A percentile compares a stretch with the other conserved stretches of the same genome.
phyloP scores from a whole-genome alignment of 1,140 invertebrate genomes.

The Trachymyrmex septentrionalis region DNA sequence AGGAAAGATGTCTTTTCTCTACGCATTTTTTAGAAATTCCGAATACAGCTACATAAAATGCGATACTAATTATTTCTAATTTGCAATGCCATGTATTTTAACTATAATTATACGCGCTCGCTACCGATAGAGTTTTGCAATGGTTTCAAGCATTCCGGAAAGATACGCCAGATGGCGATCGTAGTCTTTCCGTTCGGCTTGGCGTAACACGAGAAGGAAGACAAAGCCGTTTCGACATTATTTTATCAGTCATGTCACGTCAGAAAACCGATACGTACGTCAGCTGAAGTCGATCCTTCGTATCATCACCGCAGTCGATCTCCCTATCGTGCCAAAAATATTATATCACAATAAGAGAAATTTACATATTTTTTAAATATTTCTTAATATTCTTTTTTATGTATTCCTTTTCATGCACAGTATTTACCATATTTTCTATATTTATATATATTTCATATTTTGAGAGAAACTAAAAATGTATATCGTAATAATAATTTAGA shows the following conservation, averaged over 20 bases:
- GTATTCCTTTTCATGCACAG: too few relatives aligned
- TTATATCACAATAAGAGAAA: not conserved
- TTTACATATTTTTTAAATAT: not conserved
- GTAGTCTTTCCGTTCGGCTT: conserved; percentile 47
- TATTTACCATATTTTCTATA: conserved; percentile 17
- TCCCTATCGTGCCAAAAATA: not conserved
- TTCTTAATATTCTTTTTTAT: not conserved
- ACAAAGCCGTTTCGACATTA: conserved; percentile 16
- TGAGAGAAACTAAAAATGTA: not conserved
- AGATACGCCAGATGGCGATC: conserved; percentile 72
- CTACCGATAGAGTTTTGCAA: conserved; percentile 67
- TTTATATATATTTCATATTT: not conserved
- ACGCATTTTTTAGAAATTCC: not conserved
- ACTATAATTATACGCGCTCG: not conserved
- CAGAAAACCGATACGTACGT: conserved; percentile 18
- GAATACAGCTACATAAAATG: not conserved
- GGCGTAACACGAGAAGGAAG: conserved; percentile 13
- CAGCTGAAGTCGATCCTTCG: not conserved
- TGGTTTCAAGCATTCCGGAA: conserved; percentile 16
- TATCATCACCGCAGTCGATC: not conserved
- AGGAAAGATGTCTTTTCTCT: not conserved
- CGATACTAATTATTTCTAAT: not conserved
- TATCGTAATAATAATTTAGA: not conserved
- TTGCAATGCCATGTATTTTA: not conserved
- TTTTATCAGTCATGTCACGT: conserved; percentile 45